These are phyloP conservation scores for Hetaerina americana DNA, from an alignment of 1,140 invertebrate species.

Conservation along the genomic window DNA sequence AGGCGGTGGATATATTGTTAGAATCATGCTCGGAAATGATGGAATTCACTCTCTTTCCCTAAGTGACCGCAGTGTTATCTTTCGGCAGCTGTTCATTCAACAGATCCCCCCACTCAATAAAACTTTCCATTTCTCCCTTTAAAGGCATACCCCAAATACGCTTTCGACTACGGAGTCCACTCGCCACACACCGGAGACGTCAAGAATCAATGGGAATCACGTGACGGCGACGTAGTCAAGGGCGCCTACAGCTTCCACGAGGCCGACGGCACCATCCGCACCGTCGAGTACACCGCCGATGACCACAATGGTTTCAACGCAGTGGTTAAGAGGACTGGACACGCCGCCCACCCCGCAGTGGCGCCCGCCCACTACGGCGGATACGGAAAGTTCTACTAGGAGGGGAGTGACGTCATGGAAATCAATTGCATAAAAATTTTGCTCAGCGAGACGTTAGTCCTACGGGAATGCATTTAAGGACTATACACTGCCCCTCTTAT, in stretches of 20 bases:
- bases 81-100: too few relatives aligned
- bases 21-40: too few relatives aligned
- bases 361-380: not conserved
- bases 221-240: slow-evolving; percentile 41
- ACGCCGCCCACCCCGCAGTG: slow-evolving; percentile 25
- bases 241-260: slow-evolving; percentile 21
- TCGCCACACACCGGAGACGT: slow-evolving; percentile 49
- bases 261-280: slow-evolving; percentile 18
- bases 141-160: slow-evolving; percentile 37
- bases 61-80: too few relatives aligned
- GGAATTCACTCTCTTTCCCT: too few relatives aligned
- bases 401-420: not conserved
- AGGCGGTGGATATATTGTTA: too few relatives aligned
- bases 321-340: slow-evolving; percentile 27
- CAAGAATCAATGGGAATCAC: slow-evolving; percentile 47
- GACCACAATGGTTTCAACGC: slow-evolving; percentile 20
- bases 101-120: too few relatives aligned
- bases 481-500: too few relatives aligned
- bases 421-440: too few relatives aligned
- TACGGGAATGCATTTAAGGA: too few relatives aligned
- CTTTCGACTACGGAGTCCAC: slow-evolving; percentile 53
- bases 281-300: slow-evolving; percentile 19
- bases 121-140: too few relatives aligned
- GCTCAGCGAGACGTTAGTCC: too few relatives aligned
- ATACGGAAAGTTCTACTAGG: not conserved